Percentiles rank a stretch among this genome's conserved stretches.
Evolutionary conservation across 2,888 invertebrate genomes (phyloP).

Genomic region (Rhopalosiphum nymphaeae): DNA sequence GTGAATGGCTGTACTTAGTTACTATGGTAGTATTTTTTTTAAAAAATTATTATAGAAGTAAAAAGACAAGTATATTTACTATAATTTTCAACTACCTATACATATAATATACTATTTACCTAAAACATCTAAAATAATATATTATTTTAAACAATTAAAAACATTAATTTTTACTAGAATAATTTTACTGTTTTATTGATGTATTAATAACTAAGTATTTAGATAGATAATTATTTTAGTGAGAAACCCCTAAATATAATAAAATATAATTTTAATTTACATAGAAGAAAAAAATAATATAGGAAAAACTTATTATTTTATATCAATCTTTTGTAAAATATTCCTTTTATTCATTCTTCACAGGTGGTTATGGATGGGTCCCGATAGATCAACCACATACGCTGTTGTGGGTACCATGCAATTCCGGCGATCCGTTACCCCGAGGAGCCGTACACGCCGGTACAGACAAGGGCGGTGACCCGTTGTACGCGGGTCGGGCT

Average conservation of each 20-base stretch:
- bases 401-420: constrained; percentile 66
- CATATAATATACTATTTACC: neutral
- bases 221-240: neutral
- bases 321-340: neutral
- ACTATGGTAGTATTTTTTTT: neutral
- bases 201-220: neutral
- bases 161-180: neutral
- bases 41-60: neutral
- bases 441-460: constrained; percentile 76
- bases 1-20: neutral
- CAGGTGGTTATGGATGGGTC: constrained; percentile 65
- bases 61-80: neutral
- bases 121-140: neutral
- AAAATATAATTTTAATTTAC: neutral
- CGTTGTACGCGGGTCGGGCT: constrained; percentile 80
- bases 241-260: neutral
- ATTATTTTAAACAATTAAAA: neutral
- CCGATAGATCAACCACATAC: constrained; percentile 40
- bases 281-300: neutral
- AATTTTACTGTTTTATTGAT: neutral
- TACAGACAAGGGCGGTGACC: constrained; percentile 78
- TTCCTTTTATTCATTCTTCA: neutral
- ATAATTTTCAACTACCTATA: neutral
- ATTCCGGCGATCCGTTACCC: constrained; percentile 72
- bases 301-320: neutral